Percentiles rank a stretch among this genome's conserved stretches.
phyloP scores from a whole-genome alignment of 2,888 invertebrate species.

The Escarpia spicata region DNA sequence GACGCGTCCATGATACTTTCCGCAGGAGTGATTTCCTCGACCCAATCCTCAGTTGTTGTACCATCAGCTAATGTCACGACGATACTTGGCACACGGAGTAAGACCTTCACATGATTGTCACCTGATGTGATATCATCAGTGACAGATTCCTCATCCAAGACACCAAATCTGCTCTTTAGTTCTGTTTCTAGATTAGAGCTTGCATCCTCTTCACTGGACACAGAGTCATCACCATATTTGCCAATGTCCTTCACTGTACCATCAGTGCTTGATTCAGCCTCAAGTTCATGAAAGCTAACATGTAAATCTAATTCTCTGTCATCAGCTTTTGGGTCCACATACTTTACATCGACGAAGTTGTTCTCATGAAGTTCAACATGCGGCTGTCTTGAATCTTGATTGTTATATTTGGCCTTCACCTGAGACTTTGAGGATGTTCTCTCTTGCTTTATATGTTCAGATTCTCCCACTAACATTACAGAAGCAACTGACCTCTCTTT shows the following conservation, averaged over 20 bases:
- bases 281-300: not conserved
- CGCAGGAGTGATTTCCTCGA: not conserved
- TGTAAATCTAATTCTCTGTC: not conserved
- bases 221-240: not conserved
- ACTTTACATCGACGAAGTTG: not conserved
- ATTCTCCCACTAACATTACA: not conserved
- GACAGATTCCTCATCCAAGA: not conserved
- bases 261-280: not conserved
- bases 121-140: not conserved
- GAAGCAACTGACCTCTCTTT: not conserved
- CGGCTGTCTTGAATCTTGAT: too few species aligned
- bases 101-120: not conserved
- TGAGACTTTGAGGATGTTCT: not conserved
- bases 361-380: not conserved
- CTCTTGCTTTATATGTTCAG: not conserved
- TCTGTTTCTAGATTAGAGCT: not conserved
- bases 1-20: not conserved
- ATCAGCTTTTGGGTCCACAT: not conserved
- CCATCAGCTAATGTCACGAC: not conserved
- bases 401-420: too few species aligned
- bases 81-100: not conserved
- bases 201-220: not conserved
- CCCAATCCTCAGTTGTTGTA: not conserved
- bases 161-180: not conserved
- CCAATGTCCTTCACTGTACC: not conserved